A percentile compares a stretch with the other conserved stretches of the same genome.
phyloP scores from a whole-genome alignment of 1,140 invertebrate species.

The Psilanteris sp. region DNA sequence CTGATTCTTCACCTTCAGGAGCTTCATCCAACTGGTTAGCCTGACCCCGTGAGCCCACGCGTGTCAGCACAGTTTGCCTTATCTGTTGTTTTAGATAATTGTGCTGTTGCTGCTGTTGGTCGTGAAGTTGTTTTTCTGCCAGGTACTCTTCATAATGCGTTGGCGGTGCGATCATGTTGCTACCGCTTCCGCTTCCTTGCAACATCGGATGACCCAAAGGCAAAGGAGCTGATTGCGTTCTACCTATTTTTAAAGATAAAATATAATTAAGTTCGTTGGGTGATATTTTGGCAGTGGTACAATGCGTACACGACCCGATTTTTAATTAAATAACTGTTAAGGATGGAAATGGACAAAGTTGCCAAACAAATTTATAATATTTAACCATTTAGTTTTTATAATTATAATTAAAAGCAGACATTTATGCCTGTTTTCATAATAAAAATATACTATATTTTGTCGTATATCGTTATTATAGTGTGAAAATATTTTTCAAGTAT shows the following conservation, averaged over 20 bases:
- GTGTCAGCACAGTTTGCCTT: constrained; percentile 91
- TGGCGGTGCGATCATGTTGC: constrained; percentile 76
- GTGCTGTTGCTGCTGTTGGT: constrained; percentile 83
- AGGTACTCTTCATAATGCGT: constrained; percentile 84
- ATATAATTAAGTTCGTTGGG: background rate
- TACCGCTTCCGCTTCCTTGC: constrained; percentile 79
- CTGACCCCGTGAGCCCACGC: constrained; percentile 83
- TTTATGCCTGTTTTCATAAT: too few relatives aligned
- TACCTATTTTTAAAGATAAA: constrained; percentile 67
- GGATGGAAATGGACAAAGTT: too few relatives aligned
- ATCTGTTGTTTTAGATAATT: constrained; percentile 92
- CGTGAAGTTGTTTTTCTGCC: constrained; percentile 82
- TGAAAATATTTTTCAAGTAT: too few relatives aligned
- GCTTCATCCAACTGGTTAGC: constrained; percentile 83
- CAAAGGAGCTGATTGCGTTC: constrained; percentile 95
- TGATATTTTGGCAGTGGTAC: constrained; percentile 4
- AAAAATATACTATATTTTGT: too few relatives aligned
- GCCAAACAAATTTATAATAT: too few relatives aligned
- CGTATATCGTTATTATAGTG: too few relatives aligned
- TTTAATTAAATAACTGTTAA: too few relatives aligned
- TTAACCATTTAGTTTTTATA: too few relatives aligned
- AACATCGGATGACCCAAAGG: constrained; percentile 97
- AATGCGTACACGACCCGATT: constrained; percentile 53
- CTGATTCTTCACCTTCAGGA: constrained; percentile 82
- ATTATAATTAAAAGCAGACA: too few relatives aligned